A percentile compares a stretch with the other conserved stretches of the same genome.
phyloP scores from a whole-genome alignment of 2,888 invertebrate species.

The Holacanthella duospinosa region DNA sequence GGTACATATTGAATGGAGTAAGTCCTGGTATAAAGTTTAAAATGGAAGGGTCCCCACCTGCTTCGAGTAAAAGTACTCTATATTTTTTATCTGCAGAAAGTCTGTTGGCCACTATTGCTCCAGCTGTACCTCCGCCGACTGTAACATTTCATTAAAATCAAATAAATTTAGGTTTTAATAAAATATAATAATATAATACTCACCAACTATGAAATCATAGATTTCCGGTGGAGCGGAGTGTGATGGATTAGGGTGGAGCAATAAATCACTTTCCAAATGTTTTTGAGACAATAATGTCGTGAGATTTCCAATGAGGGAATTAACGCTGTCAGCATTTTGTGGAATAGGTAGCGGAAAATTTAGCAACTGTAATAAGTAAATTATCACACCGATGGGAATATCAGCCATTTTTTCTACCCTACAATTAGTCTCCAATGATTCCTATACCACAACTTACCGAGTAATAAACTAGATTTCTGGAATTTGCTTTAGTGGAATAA shows the following conservation, averaged over 20 bases:
- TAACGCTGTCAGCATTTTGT: neutral
- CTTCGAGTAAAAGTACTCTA: neutral
- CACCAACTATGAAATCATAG: neutral
- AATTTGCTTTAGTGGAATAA: too few species aligned
- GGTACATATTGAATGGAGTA: neutral
- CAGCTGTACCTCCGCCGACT: constrained; percentile 1
- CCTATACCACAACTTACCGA: too few species aligned
- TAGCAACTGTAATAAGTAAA: neutral
- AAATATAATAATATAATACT: too few species aligned
- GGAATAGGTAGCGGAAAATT: neutral
- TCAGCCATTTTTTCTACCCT: neutral
- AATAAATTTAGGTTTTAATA: neutral
- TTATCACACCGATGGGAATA: neutral
- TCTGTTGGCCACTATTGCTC: neutral
- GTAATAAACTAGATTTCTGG: too few species aligned
- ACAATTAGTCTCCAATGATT: too few species aligned
- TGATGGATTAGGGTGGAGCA: neutral
- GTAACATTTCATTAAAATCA: too few species aligned
- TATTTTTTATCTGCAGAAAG: neutral
- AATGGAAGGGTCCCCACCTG: neutral
- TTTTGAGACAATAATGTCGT: neutral
- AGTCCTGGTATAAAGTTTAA: neutral
- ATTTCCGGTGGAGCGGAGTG: neutral
- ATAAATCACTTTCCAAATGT: neutral
- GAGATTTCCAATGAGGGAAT: neutral